Evolutionary conservation across 2,797 vertebrate species (phyloP).

Genomic region (Enteromius mattozi): DNA sequence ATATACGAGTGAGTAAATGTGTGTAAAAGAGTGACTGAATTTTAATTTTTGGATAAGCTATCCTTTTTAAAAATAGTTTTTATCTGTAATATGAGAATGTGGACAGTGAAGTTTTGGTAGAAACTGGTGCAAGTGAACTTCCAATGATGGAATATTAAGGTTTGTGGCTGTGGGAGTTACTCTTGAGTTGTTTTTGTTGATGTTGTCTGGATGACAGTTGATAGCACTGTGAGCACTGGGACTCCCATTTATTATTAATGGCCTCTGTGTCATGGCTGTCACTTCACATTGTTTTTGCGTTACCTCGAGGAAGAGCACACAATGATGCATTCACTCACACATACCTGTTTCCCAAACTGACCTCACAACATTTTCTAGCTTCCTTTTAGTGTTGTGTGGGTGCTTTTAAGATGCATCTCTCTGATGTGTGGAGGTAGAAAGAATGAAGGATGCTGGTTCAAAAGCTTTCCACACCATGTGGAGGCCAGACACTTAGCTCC

Average conservation of each 20-base stretch:
- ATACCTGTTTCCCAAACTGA: slow-evolving; percentile 61
- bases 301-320: slow-evolving; percentile 62
- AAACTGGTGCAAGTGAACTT: slow-evolving; percentile 46
- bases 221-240: slow-evolving; percentile 56
- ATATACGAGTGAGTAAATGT: too few species aligned
- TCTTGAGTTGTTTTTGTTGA: slow-evolving; percentile 48
- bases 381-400: slow-evolving; percentile 64
- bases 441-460: slow-evolving; percentile 60
- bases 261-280: slow-evolving; percentile 65
- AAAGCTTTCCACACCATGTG: slow-evolving; percentile 64
- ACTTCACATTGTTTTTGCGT: slow-evolving; percentile 69
- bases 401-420: slow-evolving; percentile 65
- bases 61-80: neutral
- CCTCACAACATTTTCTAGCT: slow-evolving; percentile 65
- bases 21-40: neutral
- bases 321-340: slow-evolving; percentile 39
- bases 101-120: neutral
- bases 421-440: slow-evolving; percentile 44
- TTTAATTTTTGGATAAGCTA: neutral
- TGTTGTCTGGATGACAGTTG: slow-evolving; percentile 59
- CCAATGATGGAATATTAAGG: slow-evolving; percentile 66
- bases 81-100: neutral
- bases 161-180: slow-evolving; percentile 68
- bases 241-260: slow-evolving; percentile 73
- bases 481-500: slow-evolving; percentile 63